Conservation (phyloP, 2,888 invertebrate species). For the Hesperia comma region DNA sequence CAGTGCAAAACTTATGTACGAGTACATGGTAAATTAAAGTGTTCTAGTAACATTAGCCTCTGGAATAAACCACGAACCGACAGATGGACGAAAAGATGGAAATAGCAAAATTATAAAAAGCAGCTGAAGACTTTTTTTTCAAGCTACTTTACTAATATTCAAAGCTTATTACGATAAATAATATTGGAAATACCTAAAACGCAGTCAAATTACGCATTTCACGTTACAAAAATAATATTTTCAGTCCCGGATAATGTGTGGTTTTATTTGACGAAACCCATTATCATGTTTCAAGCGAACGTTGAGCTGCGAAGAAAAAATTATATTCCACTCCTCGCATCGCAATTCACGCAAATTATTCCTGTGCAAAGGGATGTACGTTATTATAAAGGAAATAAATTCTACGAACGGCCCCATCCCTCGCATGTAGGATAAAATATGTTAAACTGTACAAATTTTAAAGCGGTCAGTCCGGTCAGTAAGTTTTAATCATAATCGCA, state of each 20-base stretch:
- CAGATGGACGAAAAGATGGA: no score
- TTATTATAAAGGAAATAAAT: conserved; percentile 15
- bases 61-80: no score
- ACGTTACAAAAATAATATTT: neutral
- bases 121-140: no score
- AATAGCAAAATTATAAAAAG: no score
- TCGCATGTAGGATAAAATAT: neutral
- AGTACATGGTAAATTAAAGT: no score
- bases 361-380: conserved; percentile 5
- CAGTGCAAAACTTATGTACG: no score
- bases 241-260: neutral
- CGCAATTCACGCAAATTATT: conserved; percentile 10
- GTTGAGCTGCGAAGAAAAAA: conserved; percentile 1
- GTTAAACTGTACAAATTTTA: neutral
- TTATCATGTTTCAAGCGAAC: neutral
- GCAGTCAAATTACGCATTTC: no score
- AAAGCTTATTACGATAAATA: no score
- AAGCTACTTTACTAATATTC: no score
- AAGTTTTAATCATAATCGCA: neutral
- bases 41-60: no score
- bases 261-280: conserved; percentile 4
- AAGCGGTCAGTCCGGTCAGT: neutral
- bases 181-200: no score
- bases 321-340: neutral
- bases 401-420: neutral